A percentile compares a stretch with the other conserved stretches of the same genome.
Conservation (phyloP, 2,797 vertebrate species). For the Masticophis lateralis region DNA sequence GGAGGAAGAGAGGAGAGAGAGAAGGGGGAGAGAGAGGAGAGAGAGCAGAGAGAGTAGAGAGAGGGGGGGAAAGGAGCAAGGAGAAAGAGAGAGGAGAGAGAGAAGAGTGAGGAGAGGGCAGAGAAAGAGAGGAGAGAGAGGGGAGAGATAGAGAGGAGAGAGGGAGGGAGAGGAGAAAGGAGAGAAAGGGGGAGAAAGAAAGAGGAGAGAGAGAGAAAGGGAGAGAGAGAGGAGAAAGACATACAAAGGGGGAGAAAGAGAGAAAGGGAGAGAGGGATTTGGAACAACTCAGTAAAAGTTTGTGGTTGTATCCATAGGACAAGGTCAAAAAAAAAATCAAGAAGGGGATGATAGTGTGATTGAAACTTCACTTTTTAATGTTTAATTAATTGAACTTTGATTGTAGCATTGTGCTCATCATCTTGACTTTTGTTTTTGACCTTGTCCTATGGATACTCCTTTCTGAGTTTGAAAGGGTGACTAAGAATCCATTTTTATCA, state of each 20-base stretch:
- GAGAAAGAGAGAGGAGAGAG: too few relatives aligned
- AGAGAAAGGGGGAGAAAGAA: too few relatives aligned
- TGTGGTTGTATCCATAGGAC: neutral
- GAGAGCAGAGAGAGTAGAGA: accelerated
- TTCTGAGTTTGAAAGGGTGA: neutral
- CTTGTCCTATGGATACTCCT: neutral
- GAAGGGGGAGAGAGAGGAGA: accelerated
- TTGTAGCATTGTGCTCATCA: neutral
- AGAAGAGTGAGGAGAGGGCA: accelerated
- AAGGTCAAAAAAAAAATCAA: neutral
- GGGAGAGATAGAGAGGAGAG: too few relatives aligned
- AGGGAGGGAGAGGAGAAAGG: neutral
- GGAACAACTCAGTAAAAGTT: neutral
- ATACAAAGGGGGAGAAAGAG: accelerated
- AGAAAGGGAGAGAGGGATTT: too few relatives aligned
- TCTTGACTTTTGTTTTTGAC: neutral
- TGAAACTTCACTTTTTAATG: neutral
- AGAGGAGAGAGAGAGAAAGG: too few relatives aligned
- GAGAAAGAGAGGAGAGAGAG: accelerated
- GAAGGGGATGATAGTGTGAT: neutral
- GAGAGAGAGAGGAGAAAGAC: accelerated
- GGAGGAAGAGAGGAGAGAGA: too few relatives aligned
- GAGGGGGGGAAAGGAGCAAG: accelerated
- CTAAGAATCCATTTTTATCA: too few relatives aligned
- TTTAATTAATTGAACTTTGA: neutral